Evolutionary conservation across 1,140 invertebrate species (phyloP).

Genomic region (Drosophila fuyamai): DNA sequence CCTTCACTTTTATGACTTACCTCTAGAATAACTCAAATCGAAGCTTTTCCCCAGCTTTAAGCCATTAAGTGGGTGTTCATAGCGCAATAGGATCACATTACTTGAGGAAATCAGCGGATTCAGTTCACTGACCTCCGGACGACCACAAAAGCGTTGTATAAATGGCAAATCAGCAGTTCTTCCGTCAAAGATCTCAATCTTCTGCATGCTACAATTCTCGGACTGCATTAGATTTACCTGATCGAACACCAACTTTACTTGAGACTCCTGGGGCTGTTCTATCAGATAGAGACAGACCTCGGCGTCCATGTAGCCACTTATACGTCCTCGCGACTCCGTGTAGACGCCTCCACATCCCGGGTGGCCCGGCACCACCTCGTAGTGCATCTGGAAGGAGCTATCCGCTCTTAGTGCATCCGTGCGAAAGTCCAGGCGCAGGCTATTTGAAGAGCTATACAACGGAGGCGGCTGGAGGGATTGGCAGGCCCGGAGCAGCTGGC

Average conservation of each 20-base stretch:
- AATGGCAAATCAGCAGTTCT: constrained; percentile 86
- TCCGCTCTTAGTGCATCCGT: constrained; percentile 89
- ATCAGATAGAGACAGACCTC: constrained; percentile 69
- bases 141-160: constrained; percentile 87
- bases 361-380: constrained; percentile 88
- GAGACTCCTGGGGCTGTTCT: constrained; percentile 51
- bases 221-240: constrained; percentile 5
- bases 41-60: constrained; percentile 14
- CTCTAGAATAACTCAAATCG: constrained; percentile 55
- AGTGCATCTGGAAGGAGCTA: constrained; percentile 92
- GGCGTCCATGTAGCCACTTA: constrained; percentile 86
- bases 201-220: constrained; percentile 82
- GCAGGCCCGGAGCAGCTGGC: constrained; percentile 87
- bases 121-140: constrained; percentile 87
- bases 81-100: constrained; percentile 89
- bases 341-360: constrained; percentile 94
- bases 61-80: constrained; percentile 84
- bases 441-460: constrained; percentile 88
- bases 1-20: constrained; percentile 19
- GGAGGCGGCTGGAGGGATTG: constrained; percentile 88
- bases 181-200: constrained; percentile 89
- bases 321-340: constrained; percentile 86
- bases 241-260: constrained; percentile 83
- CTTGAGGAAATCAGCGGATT: constrained; percentile 86
- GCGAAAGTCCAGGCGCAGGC: constrained; percentile 90